Evolutionary conservation across 1,140 invertebrate genomes (phyloP).

Genomic region (Conus betulinus): DNA sequence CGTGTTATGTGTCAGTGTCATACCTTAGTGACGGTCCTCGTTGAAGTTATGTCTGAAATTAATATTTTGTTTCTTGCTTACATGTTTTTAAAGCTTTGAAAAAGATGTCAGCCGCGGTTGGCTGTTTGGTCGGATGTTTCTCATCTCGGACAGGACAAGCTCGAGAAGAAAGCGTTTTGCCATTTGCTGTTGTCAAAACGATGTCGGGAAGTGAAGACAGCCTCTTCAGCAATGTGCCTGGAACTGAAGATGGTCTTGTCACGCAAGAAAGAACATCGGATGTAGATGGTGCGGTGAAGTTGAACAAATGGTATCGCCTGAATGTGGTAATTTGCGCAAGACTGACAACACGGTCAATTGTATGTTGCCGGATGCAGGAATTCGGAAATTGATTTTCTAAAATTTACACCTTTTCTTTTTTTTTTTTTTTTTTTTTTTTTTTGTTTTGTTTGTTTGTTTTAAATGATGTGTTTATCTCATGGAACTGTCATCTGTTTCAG

Average conservation of each 20-base stretch:
- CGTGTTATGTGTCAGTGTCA: background rate
- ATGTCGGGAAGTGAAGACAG: background rate
- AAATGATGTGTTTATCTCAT: too few relatives aligned
- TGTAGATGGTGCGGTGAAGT: background rate
- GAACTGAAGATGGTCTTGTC: background rate
- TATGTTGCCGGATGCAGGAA: background rate
- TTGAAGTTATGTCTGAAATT: background rate
- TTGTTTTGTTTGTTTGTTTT: too few relatives aligned
- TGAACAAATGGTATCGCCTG: background rate
- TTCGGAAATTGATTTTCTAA: background rate
- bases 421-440: too few relatives aligned
- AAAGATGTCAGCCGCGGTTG: background rate
- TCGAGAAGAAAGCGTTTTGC: background rate
- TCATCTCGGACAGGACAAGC: background rate
- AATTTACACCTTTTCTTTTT: too few relatives aligned
- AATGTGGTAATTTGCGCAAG: background rate
- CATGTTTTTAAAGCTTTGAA: background rate
- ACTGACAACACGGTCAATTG: background rate
- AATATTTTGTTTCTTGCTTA: background rate
- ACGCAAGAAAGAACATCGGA: background rate
- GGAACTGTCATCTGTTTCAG: too few relatives aligned
- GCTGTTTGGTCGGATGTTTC: background rate
- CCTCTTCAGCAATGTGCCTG: background rate
- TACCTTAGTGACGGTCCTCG: background rate
- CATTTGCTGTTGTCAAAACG: background rate